A percentile compares a stretch with the other conserved stretches of the same genome.
phyloP scores from a whole-genome alignment of 2,113 vertebrate species.

The Pteronura brasiliensis region DNA sequence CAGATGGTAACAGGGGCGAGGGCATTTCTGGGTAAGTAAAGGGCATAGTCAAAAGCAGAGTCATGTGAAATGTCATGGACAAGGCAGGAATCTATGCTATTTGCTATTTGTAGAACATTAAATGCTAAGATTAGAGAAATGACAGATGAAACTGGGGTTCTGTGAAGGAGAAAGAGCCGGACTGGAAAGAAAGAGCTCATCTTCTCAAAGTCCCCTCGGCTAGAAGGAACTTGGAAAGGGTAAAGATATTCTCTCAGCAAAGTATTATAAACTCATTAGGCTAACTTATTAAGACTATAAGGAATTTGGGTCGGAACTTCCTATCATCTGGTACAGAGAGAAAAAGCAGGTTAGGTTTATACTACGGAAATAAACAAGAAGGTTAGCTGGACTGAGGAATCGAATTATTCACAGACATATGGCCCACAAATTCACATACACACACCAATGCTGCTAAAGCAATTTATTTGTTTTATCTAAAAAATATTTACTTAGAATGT shows the following conservation, averaged over 20 bases:
- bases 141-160: background rate
- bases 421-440: background rate
- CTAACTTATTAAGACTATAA: background rate
- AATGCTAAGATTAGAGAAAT: background rate
- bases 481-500: background rate
- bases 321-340: background rate
- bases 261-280: background rate
- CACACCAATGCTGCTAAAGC: background rate
- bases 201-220: background rate
- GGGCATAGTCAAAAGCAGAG: background rate
- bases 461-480: slow-evolving; percentile 10
- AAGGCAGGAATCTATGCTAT: background rate
- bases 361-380: background rate
- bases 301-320: background rate
- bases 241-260: background rate
- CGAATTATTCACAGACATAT: background rate
- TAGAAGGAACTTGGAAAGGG: background rate
- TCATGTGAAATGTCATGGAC: background rate
- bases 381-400: background rate
- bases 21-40: background rate
- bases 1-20: background rate
- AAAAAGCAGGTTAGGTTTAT: background rate
- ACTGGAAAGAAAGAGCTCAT: background rate
- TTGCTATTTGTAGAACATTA: background rate
- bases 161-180: background rate